Conservation (phyloP, 2,797 vertebrate species). For the Chiroxiphia lanceolata region DNA sequence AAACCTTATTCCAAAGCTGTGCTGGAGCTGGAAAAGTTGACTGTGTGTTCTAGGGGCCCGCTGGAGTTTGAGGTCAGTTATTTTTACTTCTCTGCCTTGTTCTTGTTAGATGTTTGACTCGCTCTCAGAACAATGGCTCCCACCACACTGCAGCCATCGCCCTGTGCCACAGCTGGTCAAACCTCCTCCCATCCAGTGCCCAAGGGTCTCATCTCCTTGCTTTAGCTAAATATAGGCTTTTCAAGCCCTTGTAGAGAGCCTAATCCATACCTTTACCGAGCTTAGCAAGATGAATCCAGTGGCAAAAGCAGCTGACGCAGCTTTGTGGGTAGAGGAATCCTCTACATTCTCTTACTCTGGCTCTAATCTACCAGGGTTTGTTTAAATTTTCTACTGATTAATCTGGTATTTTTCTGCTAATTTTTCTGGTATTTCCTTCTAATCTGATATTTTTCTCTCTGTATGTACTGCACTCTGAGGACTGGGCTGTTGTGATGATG, state of each 20-base stretch:
- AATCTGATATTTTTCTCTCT: not conserved
- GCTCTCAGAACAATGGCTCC: conserved; percentile 29
- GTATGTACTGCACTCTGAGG: not conserved
- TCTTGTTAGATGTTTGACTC: not conserved
- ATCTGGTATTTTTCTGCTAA: not conserved
- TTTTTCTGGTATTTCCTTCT: not conserved
- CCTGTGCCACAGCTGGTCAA: not conserved
- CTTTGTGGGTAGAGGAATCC: conserved; percentile 6
- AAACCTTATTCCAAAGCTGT: not conserved
- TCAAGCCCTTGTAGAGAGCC: not conserved
- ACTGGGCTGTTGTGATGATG: not conserved
- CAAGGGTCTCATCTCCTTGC: conserved; percentile 26
- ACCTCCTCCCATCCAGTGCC: not conserved
- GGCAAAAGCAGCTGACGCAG: conserved; percentile 11
- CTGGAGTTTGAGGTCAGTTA: conserved; percentile 34
- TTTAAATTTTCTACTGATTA: conserved; percentile 15
- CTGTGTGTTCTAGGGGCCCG: not conserved
- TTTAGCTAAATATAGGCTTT: conserved; percentile 48
- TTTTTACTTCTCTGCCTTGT: conserved; percentile 31
- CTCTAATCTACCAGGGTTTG: not conserved
- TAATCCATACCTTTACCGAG: conserved; percentile 49
- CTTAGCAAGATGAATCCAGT: conserved; percentile 10
- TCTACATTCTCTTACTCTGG: not conserved
- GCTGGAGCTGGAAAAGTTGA: not conserved
- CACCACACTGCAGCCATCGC: not conserved